Percentiles rank a stretch among this genome's conserved stretches.
Conservation (phyloP, 2,888 invertebrate genomes). For the Sminthurinus aureus region DNA sequence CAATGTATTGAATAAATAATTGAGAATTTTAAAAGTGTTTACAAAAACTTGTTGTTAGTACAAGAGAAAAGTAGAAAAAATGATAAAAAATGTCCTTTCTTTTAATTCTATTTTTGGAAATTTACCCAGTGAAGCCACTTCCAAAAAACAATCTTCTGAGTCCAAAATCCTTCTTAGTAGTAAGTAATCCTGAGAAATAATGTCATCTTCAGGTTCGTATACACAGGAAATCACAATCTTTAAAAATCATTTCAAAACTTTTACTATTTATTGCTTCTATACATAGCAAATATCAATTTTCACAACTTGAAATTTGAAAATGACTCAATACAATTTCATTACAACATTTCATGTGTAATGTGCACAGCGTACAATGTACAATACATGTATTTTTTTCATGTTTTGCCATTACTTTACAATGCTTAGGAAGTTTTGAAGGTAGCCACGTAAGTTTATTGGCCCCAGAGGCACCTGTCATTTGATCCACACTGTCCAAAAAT, state of each 20-base stretch:
- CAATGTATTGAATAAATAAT: too few relatives aligned
- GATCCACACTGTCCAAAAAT: conserved; percentile 96
- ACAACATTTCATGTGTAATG: too few relatives aligned
- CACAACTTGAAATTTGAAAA: too few relatives aligned
- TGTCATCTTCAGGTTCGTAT: conserved; percentile 83
- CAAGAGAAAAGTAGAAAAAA: too few relatives aligned
- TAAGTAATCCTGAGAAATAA: conserved; percentile 86
- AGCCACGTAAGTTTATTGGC: conserved; percentile 97
- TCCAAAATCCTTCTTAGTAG: conserved; percentile 87
- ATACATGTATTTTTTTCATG: not conserved
- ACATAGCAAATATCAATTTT: too few relatives aligned
- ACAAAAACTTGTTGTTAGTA: too few relatives aligned
- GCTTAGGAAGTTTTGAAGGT: conserved; percentile 85
- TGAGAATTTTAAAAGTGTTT: too few relatives aligned
- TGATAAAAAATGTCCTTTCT: too few relatives aligned
- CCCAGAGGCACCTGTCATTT: conserved; percentile 91
- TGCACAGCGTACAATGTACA: too few relatives aligned
- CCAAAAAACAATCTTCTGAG: conserved; percentile 85
- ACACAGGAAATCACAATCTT: conserved; percentile 92
- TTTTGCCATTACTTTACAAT: conserved; percentile 82
- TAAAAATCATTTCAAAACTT: conserved; percentile 49
- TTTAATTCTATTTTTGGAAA: too few relatives aligned
- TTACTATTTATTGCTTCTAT: too few relatives aligned
- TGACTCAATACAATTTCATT: too few relatives aligned
- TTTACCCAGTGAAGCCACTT: conserved; percentile 79